These are phyloP conservation scores for Heteromormyrus szaboi DNA, from an alignment of 2,797 vertebrate species.

Conservation along the genomic window DNA sequence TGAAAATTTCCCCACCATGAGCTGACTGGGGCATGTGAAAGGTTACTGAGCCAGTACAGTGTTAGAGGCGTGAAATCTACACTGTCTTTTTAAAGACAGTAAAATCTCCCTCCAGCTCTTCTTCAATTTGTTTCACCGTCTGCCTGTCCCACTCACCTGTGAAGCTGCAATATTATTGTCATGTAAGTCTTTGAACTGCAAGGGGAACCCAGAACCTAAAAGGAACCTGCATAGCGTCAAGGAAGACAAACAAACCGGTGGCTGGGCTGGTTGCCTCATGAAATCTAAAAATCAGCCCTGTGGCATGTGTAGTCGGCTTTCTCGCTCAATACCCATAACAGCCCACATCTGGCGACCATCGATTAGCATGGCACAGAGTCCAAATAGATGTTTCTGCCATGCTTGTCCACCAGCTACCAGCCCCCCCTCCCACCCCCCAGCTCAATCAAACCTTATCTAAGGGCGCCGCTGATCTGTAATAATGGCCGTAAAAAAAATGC, in stretches of 20 bases:
- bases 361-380: slow-evolving; percentile 58
- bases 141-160: not conserved
- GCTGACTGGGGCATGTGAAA: not conserved
- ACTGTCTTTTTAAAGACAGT: not conserved
- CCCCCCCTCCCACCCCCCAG: slow-evolving; percentile 42
- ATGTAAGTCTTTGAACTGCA: not conserved
- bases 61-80: not conserved
- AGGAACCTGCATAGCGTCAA: not conserved
- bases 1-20: not conserved
- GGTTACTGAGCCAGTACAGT: not conserved
- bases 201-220: not conserved
- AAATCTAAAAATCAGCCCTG: slow-evolving; percentile 12
- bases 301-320: slow-evolving; percentile 32
- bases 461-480: slow-evolving; percentile 40
- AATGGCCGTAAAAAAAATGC: slow-evolving; percentile 54
- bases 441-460: slow-evolving; percentile 55
- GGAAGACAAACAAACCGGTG: not conserved
- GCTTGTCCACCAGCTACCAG: slow-evolving; percentile 40
- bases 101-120: not conserved
- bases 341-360: slow-evolving; percentile 50
- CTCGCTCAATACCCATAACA: slow-evolving; percentile 37
- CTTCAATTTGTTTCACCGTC: not conserved
- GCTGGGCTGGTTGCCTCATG: not conserved
- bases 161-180: not conserved
- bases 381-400: slow-evolving; percentile 44